Evolutionary conservation across 1,140 invertebrate species (phyloP).

Genomic region (Penaeus chinensis): DNA sequence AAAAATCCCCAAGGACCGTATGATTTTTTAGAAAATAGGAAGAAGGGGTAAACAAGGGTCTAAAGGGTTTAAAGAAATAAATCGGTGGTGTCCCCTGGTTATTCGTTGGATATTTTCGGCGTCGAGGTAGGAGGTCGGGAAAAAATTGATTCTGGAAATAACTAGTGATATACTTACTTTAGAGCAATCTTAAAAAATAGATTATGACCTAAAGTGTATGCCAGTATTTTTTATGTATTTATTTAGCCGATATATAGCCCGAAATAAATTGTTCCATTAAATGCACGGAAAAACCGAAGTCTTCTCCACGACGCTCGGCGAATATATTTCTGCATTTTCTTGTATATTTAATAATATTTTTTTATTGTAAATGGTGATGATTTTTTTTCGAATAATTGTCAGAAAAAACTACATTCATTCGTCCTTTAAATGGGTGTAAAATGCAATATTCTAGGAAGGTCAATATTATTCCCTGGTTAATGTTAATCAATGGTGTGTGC

Average conservation of each 20-base stretch:
- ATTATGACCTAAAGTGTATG: conserved; percentile 9
- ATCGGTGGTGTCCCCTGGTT: conserved; percentile 35
- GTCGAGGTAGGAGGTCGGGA: conserved; percentile 48
- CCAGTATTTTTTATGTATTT: conserved; percentile 22
- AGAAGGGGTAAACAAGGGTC: not conserved
- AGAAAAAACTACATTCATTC: not conserved
- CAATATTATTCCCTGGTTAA: conserved; percentile 60
- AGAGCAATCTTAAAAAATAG: conserved; percentile 33
- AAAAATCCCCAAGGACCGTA: not conserved
- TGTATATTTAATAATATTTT: conserved; percentile 14
- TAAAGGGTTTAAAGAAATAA: conserved; percentile 33
- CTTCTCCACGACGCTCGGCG: conserved; percentile 39
- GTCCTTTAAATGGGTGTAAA: conserved; percentile 6
- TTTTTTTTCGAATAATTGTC: not conserved
- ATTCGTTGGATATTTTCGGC: conserved; percentile 56
- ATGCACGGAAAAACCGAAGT: conserved; percentile 59
- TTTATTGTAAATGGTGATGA: not conserved
- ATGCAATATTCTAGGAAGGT: conserved; percentile 14
- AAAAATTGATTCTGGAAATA: conserved; percentile 46
- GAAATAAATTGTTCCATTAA: conserved; percentile 59
- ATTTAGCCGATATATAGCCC: conserved; percentile 9
- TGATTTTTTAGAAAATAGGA: conserved; percentile 29
- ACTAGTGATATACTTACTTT: not conserved
- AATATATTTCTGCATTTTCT: conserved; percentile 35
- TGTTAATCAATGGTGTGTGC: conserved; percentile 51